A percentile compares a stretch with the other conserved stretches of the same genome.
phyloP scores from a whole-genome alignment of 2,113 vertebrate genomes.

The Thunnus maccoyii region DNA sequence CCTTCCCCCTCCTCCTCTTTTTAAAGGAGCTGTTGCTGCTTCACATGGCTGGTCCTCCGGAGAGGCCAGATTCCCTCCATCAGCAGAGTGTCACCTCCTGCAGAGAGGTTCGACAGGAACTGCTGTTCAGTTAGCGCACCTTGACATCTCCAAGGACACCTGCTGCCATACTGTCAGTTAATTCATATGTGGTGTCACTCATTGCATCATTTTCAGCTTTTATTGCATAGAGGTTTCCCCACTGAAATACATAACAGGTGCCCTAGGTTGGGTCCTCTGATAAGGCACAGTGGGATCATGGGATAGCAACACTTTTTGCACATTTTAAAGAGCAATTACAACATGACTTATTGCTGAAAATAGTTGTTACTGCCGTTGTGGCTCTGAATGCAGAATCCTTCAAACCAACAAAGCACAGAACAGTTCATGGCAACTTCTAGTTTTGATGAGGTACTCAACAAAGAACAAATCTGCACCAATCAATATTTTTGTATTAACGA shows the following conservation, averaged over 20 bases:
- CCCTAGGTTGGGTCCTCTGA: conserved; percentile 4
- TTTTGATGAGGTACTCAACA: no score
- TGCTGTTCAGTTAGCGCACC: conserved; percentile 50
- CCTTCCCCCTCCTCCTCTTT: not conserved
- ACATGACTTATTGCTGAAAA: not conserved
- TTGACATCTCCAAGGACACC: conserved; percentile 60
- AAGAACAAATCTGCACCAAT: no score
- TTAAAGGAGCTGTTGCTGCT: conserved; percentile 31
- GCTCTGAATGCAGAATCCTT: not conserved
- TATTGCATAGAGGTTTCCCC: not conserved
- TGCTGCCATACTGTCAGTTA: conserved; percentile 24
- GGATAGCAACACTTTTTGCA: not conserved
- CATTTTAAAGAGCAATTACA: conserved; percentile 18
- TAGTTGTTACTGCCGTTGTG: not conserved
- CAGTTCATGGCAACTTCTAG: no score
- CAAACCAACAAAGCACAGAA: no score
- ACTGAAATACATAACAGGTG: not conserved
- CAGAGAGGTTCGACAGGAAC: conserved; percentile 56
- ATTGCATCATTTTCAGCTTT: conserved; percentile 36
- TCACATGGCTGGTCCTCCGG: conserved; percentile 11
- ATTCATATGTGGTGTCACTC: conserved; percentile 27
- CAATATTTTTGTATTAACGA: no score
- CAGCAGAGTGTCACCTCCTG: conserved; percentile 56
- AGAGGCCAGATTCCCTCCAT: conserved; percentile 48
- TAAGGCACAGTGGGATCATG: not conserved